phyloP scores from a whole-genome alignment of 2,888 invertebrate species.

The Spicauda simplicius region DNA sequence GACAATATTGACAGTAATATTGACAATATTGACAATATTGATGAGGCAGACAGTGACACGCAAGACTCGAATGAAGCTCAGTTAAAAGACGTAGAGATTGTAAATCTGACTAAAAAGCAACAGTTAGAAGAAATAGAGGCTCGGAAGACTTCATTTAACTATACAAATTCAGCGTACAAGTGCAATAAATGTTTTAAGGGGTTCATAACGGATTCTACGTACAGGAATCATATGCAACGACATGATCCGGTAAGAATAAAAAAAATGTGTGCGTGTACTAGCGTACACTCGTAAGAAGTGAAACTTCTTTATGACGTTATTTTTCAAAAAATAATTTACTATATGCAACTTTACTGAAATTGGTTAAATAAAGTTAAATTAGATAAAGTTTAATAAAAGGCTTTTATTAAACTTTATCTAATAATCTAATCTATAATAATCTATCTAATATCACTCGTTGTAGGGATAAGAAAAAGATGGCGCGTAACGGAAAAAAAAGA shows the following conservation, averaged over 20 bases:
- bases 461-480: too few relatives aligned
- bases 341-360: too few relatives aligned
- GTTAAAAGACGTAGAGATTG: conserved; percentile 51
- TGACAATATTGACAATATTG: background rate
- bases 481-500: too few relatives aligned
- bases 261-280: too few relatives aligned
- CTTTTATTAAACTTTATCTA: too few relatives aligned
- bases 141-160: conserved; percentile 59
- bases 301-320: too few relatives aligned
- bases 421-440: too few relatives aligned
- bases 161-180: conserved; percentile 63
- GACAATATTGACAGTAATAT: background rate
- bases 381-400: too few relatives aligned
- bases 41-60: background rate
- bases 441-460: too few relatives aligned
- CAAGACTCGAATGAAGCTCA: background rate
- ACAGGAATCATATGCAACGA: conserved; percentile 65
- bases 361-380: too few relatives aligned
- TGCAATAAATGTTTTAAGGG: conserved; percentile 71
- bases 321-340: too few relatives aligned
- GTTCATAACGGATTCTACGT: conserved; percentile 62
- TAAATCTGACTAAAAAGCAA: conserved; percentile 58
- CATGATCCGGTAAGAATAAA: conserved; percentile 60
- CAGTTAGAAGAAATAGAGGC: conserved; percentile 60
- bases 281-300: too few relatives aligned